phyloP scores from a whole-genome alignment of 2,797 vertebrate genomes.

The Pipistrellus kuhlii region DNA sequence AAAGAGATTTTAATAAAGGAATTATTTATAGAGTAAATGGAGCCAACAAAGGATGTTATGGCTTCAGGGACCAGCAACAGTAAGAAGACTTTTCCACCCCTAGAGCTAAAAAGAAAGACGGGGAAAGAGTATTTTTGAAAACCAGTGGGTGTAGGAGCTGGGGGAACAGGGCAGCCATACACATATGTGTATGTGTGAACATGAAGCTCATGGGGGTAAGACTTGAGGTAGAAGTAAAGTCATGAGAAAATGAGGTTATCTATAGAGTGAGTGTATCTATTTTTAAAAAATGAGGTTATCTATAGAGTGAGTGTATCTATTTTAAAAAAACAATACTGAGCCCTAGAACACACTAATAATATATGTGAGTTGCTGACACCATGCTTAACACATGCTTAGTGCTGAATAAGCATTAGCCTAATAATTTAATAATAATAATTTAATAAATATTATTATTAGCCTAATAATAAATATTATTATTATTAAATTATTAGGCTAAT shows the following conservation, averaged over 20 bases:
- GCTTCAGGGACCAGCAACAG: background rate
- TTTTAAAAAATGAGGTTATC: background rate
- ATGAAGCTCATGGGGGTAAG: background rate
- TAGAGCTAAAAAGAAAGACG: background rate
- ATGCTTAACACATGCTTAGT: background rate
- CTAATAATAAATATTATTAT: background rate
- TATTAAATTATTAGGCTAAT: background rate
- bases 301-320: background rate
- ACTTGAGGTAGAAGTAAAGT: background rate
- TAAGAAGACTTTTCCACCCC: background rate
- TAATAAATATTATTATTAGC: too few species aligned
- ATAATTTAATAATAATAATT: background rate
- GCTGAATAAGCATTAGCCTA: background rate
- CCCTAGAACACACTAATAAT: background rate
- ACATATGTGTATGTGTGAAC: background rate
- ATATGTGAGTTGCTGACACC: background rate
- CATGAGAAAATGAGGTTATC: background rate
- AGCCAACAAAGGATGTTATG: background rate
- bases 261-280: background rate
- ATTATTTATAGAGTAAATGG: background rate
- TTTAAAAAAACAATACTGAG: background rate
- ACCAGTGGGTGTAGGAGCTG: background rate
- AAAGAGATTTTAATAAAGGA: constrained; percentile 3
- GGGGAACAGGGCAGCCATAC: background rate
- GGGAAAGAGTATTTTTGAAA: background rate